Percentiles rank a stretch among this genome's conserved stretches.
Conservation (phyloP, 2,888 invertebrate species). For the Cerastis rubricosa region DNA sequence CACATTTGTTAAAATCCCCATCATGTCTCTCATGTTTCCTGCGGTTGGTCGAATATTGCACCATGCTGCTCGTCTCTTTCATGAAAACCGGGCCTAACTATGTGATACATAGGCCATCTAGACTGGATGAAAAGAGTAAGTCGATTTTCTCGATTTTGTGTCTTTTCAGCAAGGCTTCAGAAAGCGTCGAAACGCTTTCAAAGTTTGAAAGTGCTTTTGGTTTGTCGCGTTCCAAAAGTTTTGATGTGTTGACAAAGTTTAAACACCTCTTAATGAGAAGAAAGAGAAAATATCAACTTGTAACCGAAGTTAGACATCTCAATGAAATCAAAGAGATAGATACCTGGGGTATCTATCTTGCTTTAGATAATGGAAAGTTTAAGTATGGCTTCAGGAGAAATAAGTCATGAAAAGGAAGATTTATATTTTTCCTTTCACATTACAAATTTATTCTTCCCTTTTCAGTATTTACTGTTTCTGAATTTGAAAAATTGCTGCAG, state of each 20-base stretch:
- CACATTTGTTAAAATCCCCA: background rate
- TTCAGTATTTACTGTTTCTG: background rate
- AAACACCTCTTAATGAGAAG: constrained; percentile 16
- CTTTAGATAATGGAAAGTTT: background rate
- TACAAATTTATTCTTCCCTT: constrained; percentile 3
- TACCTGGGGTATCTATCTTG: background rate
- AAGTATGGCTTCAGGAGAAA: constrained; percentile 1
- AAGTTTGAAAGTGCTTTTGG: constrained; percentile 34
- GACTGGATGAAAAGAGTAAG: constrained; percentile 6
- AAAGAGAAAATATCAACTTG: constrained; percentile 12
- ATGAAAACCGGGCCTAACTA: background rate
- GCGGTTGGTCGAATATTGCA: background rate
- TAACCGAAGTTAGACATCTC: background rate
- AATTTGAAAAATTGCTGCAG: constrained; percentile 31
- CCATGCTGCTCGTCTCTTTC: background rate
- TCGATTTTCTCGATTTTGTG: constrained; percentile 28
- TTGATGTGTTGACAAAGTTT: constrained; percentile 25
- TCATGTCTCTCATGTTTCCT: background rate
- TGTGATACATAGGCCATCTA: constrained; percentile 23
- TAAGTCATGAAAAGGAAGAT: constrained; percentile 21
- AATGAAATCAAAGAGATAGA: background rate
- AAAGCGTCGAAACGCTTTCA: constrained; percentile 20
- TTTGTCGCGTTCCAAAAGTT: constrained; percentile 15
- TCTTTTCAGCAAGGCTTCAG: constrained; percentile 16
- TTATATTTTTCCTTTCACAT: constrained; percentile 18